A percentile compares a stretch with the other conserved stretches of the same genome.
These are phyloP conservation scores for Oostethus manadensis DNA, from an alignment of 2,113 vertebrate species.

Conservation along the genomic window DNA sequence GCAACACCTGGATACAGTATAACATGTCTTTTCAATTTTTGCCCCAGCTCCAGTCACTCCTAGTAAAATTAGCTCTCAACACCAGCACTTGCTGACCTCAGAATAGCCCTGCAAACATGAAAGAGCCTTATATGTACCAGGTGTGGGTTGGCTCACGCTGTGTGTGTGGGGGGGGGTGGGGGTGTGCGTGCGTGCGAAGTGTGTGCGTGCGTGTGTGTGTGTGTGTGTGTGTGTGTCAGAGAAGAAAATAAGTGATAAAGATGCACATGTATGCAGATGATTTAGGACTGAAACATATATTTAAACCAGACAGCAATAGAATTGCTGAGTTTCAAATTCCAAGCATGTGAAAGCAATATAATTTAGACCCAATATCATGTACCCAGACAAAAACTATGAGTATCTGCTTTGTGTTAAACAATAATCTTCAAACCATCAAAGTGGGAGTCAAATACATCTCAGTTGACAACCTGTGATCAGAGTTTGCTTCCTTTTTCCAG, in stretches of 20 bases:
- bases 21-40: conserved; percentile 64
- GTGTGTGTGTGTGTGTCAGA: conserved; percentile 32
- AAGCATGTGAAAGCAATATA: conserved; percentile 42
- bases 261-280: conserved; percentile 50
- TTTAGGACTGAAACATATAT: conserved; percentile 46
- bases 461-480: conserved; percentile 13
- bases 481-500: conserved; percentile 1
- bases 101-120: conserved; percentile 71
- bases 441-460: conserved; percentile 1
- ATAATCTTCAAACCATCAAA: conserved; percentile 15
- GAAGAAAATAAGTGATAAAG: conserved; percentile 38
- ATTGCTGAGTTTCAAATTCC: conserved; percentile 29
- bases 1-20: conserved; percentile 66
- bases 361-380: conserved; percentile 18
- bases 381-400: conserved; percentile 10
- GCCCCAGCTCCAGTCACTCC: conserved; percentile 54
- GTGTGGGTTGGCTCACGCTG: conserved; percentile 62
- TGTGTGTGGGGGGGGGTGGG: too few relatives aligned
- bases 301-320: conserved; percentile 38
- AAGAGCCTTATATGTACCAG: conserved; percentile 76
- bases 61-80: conserved; percentile 69
- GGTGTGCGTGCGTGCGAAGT: too few relatives aligned
- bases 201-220: too few relatives aligned
- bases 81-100: conserved; percentile 70
- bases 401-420: conserved; percentile 16